Conservation (phyloP, 2,888 invertebrate genomes). For the Synergus japonicus region DNA sequence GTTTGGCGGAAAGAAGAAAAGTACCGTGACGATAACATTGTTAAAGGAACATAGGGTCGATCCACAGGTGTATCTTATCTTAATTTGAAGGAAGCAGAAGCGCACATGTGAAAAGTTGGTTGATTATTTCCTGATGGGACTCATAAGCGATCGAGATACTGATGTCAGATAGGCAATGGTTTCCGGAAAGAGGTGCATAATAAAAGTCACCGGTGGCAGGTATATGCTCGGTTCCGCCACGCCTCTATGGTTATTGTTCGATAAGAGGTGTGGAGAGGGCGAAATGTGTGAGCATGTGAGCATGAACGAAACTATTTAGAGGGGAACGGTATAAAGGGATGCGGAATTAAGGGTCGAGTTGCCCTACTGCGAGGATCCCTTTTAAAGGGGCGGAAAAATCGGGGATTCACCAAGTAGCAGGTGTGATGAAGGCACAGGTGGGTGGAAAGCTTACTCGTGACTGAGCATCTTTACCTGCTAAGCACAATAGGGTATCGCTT, state of each 20-base stretch:
- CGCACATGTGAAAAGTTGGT: neutral
- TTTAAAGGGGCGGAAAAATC: slow-evolving; percentile 29
- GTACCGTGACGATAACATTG: neutral
- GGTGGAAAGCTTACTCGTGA: slow-evolving; percentile 48
- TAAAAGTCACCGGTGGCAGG: slow-evolving; percentile 2
- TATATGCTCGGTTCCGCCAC: slow-evolving; percentile 27
- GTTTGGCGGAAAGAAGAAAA: neutral
- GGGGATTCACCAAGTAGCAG: slow-evolving; percentile 54
- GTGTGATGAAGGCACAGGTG: slow-evolving; percentile 59
- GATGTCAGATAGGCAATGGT: slow-evolving; percentile 2
- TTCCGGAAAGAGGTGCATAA: slow-evolving; percentile 38
- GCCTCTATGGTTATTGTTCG: slow-evolving; percentile 24
- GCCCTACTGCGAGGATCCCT: slow-evolving; percentile 2
- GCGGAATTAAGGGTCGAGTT: neutral
- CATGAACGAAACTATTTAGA: slow-evolving; percentile 28
- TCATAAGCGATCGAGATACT: slow-evolving; percentile 32
- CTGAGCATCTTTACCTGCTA: slow-evolving; percentile 47
- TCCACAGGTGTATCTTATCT: slow-evolving; percentile 16
- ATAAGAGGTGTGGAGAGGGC: slow-evolving; percentile 30
- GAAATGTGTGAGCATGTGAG: slow-evolving; percentile 32
- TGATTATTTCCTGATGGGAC: slow-evolving; percentile 19
- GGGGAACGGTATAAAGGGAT: neutral
- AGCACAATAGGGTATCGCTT: slow-evolving; percentile 63
- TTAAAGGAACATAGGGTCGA: neutral
- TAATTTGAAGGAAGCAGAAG: slow-evolving; percentile 6